A percentile compares a stretch with the other conserved stretches of the same genome.
These are phyloP conservation scores for Pandemis cinnamomeana DNA, from an alignment of 2,888 invertebrate genomes.

Conservation along the genomic window DNA sequence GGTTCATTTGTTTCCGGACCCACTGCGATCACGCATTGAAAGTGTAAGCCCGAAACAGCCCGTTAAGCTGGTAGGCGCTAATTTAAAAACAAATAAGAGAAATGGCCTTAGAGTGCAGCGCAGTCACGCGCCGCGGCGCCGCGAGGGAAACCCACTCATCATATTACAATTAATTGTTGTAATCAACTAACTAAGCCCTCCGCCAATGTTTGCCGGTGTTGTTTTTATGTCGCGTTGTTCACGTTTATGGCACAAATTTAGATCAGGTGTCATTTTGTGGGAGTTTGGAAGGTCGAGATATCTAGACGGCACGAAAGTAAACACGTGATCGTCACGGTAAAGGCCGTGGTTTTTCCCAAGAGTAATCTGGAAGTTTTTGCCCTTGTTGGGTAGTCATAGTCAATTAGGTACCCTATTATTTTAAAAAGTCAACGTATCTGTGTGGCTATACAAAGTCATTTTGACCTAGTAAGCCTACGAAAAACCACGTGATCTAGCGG, in stretches of 20 bases:
- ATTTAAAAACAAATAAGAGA: not conserved
- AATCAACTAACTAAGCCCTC: not conserved
- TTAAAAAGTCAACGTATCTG: too few relatives aligned
- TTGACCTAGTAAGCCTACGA: too few relatives aligned
- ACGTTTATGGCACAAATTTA: not conserved
- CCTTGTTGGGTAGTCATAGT: too few relatives aligned
- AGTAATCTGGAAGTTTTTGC: too few relatives aligned
- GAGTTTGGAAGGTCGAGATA: not conserved
- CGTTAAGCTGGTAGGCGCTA: not conserved
- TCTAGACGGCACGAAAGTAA: not conserved
- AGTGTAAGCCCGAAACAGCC: too few relatives aligned
- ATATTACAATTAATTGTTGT: slow-evolving; percentile 11
- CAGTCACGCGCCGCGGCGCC: slow-evolving; percentile 3
- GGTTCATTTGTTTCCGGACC: too few relatives aligned
- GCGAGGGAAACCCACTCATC: slow-evolving; percentile 4
- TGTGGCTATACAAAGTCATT: too few relatives aligned
- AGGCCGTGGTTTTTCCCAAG: too few relatives aligned
- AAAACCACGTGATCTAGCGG: too few relatives aligned
- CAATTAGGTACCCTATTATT: too few relatives aligned
- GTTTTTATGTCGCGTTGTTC: not conserved
- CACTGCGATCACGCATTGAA: too few relatives aligned
- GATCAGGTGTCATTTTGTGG: not conserved
- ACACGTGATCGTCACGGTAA: not conserved
- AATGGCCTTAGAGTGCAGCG: not conserved
- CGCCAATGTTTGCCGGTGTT: not conserved